These are phyloP conservation scores for Cephus rjabovi DNA, from an alignment of 2,888 invertebrate species.

Conservation along the genomic window DNA sequence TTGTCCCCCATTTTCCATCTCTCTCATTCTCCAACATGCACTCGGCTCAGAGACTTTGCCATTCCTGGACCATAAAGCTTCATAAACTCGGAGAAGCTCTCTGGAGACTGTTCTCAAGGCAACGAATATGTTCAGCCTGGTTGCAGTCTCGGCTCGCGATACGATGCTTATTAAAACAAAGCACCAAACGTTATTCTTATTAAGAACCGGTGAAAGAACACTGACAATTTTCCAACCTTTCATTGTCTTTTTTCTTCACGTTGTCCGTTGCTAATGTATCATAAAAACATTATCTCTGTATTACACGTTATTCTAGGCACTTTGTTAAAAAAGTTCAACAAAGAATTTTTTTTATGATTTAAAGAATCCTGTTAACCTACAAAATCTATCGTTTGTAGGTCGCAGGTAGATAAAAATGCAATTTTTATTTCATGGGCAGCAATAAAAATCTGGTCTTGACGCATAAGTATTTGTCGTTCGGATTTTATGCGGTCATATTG, in stretches of 20 bases:
- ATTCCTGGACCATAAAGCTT: conserved; percentile 38
- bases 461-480: neutral
- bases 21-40: conserved; percentile 13
- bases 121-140: conserved; percentile 7
- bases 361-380: neutral
- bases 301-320: neutral
- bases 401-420: neutral
- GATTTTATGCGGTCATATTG: neutral
- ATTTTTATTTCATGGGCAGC: neutral
- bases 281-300: neutral
- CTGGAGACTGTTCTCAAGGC: neutral
- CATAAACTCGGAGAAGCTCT: conserved; percentile 36
- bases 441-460: neutral
- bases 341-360: neutral
- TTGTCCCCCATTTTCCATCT: neutral
- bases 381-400: neutral
- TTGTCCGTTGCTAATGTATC: neutral
- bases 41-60: conserved; percentile 6
- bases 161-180: conserved; percentile 5
- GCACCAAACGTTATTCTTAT: neutral
- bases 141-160: conserved; percentile 4
- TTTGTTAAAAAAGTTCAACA: neutral
- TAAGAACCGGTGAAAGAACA: neutral
- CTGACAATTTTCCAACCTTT: neutral
- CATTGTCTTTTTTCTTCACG: neutral